Percentiles rank a stretch among this genome's conserved stretches.
phyloP scores from a whole-genome alignment of 2,888 invertebrate genomes.

The Lamellibrachia columna region DNA sequence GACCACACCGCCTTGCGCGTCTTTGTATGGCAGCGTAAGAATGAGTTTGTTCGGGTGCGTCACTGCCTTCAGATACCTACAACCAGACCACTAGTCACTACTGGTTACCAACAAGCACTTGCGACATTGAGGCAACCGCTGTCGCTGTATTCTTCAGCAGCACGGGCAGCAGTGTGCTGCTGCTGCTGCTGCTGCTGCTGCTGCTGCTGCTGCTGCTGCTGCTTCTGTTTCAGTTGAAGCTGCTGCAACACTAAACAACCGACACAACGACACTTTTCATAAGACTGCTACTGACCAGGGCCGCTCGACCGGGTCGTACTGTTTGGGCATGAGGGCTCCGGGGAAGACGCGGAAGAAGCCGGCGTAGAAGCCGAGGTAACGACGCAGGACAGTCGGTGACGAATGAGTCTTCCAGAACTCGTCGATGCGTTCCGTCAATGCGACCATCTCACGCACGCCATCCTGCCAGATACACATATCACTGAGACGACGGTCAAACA shows the following conservation, averaged over 20 bases:
- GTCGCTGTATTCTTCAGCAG: not conserved
- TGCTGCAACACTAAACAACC: too few relatives aligned
- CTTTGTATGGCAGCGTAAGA: constrained; percentile 33
- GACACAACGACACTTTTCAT: not conserved
- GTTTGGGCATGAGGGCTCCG: constrained; percentile 17
- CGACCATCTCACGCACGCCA: not conserved
- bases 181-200: too few relatives aligned
- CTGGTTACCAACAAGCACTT: not conserved
- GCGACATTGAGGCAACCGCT: not conserved
- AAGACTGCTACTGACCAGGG: not conserved
- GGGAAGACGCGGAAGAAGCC: constrained; percentile 24
- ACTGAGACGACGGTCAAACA: too few relatives aligned
- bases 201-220: too few relatives aligned
- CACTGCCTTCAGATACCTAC: not conserved
- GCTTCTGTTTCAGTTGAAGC: too few relatives aligned
- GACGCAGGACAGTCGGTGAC: not conserved
- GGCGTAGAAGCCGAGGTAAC: constrained; percentile 1
- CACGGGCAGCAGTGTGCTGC: too few relatives aligned
- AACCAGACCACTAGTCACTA: not conserved
- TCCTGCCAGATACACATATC: not conserved
- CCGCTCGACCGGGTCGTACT: not conserved
- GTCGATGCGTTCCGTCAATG: not conserved
- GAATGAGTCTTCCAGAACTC: not conserved
- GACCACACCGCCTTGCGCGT: constrained; percentile 32
- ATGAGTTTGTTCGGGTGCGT: not conserved